Base-by-base conservation (phyloP, 2,797 vertebrate genomes). In the Oryzias sinensis region DNA sequence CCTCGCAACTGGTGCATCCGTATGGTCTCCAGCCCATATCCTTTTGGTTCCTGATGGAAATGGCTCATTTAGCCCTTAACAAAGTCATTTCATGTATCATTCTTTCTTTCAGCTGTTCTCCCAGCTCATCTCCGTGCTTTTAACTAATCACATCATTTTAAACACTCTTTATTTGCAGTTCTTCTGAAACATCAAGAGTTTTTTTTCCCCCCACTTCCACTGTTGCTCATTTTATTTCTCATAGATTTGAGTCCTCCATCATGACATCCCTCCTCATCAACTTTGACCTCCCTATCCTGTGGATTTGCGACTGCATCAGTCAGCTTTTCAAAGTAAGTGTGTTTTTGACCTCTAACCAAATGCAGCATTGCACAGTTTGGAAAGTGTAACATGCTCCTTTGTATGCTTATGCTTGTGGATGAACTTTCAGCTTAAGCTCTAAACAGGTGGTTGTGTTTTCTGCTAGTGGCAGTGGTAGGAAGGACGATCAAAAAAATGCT, bases 21-120 rank as follows among this genome's bases (percentile, higher is more conserved):
- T 68, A 96, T 98, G 95, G 97, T 98, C 74, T 97, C 94, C 87
- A 98, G 94, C 70, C 97, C 97, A 99, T 99, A 99, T 99, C 97
- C 97, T 99, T 95, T 91, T 14, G 50, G 27, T 29, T 37, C 25
- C 24, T 18, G 48, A 16, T 41, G 40, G 18, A 43, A 55, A 16
- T 8, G 41, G 2, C 13, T 16, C 49, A 1, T 15, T 53, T 43
- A 29, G 61, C 27, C 14, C 46, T 51, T 37, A 43, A n/a, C 14
- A 45, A 53, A 29, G 47, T 17, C 25, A 67, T n/a, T 55, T 17
- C 25, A 48, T 8, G 18, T 29, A 25, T 18, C 17, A 45, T 50
- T 33, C 3, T 27, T 9, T n/a, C 46, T 5, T 5, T 25, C 17
- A 50, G 47, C 43, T 17, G 41, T 16, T 17, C 17, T 44, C 17